Percentiles rank a stretch among this genome's conserved stretches.
Conservation (phyloP, 1,140 invertebrate species). For the Platorchestia sp. region DNA sequence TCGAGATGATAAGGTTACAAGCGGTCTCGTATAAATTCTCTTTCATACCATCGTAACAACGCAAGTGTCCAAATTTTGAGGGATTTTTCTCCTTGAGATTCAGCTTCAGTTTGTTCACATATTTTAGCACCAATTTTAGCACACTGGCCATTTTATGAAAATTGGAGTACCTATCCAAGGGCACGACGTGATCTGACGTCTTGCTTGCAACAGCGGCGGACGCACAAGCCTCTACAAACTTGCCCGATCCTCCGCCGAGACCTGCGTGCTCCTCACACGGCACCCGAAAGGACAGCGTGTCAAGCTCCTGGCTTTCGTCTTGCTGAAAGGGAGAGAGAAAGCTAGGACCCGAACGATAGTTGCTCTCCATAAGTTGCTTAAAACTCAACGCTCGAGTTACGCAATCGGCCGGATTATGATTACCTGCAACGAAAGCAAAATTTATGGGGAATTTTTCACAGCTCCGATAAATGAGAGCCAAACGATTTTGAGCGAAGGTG, state of each 20-base stretch:
- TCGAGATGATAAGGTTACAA: neutral
- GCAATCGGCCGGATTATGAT: slow-evolving; percentile 13
- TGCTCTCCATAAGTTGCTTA: neutral
- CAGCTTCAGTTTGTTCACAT: neutral
- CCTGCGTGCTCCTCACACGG: neutral
- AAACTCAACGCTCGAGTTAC: neutral
- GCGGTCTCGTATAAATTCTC: neutral
- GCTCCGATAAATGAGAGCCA: neutral
- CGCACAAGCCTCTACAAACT: neutral
- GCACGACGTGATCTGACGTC: neutral
- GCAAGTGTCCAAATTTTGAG: neutral
- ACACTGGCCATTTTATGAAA: neutral
- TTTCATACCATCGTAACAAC: neutral
- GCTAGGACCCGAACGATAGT: neutral
- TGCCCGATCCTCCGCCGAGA: neutral
- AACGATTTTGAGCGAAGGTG: neutral
- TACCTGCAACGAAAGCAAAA: neutral
- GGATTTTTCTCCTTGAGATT: neutral
- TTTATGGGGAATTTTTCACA: neutral
- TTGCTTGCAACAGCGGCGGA: neutral
- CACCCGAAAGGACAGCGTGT: neutral
- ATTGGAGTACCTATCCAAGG: neutral
- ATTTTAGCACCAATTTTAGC: neutral
- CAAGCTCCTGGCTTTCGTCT: neutral
- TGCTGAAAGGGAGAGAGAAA: neutral